Evolutionary conservation across 2,797 vertebrate genomes (phyloP).

Genomic region (Crypturellus tataupa): DNA sequence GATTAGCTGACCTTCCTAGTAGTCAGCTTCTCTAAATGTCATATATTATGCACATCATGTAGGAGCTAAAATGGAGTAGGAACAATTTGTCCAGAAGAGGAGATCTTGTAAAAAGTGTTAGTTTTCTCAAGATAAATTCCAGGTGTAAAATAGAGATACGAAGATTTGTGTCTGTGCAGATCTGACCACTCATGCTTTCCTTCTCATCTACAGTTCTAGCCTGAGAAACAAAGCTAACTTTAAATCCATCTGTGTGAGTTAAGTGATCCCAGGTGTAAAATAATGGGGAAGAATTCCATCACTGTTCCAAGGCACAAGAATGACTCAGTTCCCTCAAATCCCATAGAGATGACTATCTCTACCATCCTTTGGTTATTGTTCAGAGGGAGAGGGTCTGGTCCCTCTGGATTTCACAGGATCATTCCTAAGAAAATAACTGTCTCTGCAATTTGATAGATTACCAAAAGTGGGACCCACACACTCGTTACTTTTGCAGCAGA

Average conservation of each 20-base stretch:
- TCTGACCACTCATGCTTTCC: not conserved
- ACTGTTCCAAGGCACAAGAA: not conserved
- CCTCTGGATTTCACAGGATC: not conserved
- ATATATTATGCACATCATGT: not conserved
- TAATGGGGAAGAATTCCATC: not conserved
- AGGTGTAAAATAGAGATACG: not conserved
- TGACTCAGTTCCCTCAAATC: constrained; percentile 37
- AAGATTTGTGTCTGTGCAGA: not conserved
- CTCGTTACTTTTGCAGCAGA: not conserved
- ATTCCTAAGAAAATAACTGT: not conserved
- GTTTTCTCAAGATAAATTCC: not conserved
- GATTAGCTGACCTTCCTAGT: not conserved
- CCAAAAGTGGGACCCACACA: not conserved
- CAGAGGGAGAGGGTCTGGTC: not conserved
- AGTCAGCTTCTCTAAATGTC: not conserved
- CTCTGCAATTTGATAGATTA: not conserved
- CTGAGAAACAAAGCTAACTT: not conserved
- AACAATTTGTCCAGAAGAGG: not conserved
- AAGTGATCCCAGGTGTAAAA: constrained; percentile 40
- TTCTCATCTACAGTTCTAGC: not conserved
- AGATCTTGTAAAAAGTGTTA: not conserved
- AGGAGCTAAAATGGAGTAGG: not conserved
- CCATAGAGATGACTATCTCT: not conserved
- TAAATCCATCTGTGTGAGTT: not conserved
- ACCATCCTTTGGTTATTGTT: not conserved